Evolutionary conservation across 2,888 invertebrate genomes (phyloP).

Genomic region (Ditylenchus weischeri): DNA sequence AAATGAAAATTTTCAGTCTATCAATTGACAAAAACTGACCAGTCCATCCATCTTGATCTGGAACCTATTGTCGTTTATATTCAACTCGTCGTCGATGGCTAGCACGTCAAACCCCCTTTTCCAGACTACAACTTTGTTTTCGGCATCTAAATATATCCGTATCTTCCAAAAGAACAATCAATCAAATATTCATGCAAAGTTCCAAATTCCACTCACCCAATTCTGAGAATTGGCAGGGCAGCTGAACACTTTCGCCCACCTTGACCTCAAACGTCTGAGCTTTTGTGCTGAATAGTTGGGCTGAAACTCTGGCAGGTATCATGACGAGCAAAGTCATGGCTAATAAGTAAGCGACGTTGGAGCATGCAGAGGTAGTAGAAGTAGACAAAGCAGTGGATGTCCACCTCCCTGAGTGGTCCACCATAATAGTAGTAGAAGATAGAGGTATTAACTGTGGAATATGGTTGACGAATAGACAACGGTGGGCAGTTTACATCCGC

Average conservation of each 20-base stretch:
- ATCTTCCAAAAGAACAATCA: neutral
- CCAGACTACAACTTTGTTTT: constrained; percentile 23
- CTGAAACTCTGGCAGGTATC: neutral
- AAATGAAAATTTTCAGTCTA: constrained; percentile 7
- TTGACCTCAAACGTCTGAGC: constrained; percentile 12
- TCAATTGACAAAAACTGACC: constrained; percentile 5
- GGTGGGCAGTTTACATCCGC: too few species aligned
- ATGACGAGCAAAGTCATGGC: neutral
- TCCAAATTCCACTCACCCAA: constrained; percentile 3
- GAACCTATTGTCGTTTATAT: constrained; percentile 22
- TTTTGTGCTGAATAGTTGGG: constrained; percentile 12
- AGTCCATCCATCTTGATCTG: constrained; percentile 18
- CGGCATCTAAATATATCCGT: constrained; percentile 1
- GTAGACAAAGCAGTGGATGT: too few species aligned
- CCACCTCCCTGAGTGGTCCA: too few species aligned
- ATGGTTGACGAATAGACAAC: too few species aligned
- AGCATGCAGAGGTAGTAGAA: too few species aligned
- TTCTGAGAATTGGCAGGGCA: constrained; percentile 14
- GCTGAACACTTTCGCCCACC: constrained; percentile 14
- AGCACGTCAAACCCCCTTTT: constrained; percentile 24
- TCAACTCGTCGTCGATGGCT: constrained; percentile 23
- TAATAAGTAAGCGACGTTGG: too few species aligned
- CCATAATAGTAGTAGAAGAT: too few species aligned
- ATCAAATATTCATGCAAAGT: too few species aligned
- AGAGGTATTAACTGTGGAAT: too few species aligned